phyloP scores from a whole-genome alignment of 2,113 vertebrate species.

The Probosciger aterrimus region DNA sequence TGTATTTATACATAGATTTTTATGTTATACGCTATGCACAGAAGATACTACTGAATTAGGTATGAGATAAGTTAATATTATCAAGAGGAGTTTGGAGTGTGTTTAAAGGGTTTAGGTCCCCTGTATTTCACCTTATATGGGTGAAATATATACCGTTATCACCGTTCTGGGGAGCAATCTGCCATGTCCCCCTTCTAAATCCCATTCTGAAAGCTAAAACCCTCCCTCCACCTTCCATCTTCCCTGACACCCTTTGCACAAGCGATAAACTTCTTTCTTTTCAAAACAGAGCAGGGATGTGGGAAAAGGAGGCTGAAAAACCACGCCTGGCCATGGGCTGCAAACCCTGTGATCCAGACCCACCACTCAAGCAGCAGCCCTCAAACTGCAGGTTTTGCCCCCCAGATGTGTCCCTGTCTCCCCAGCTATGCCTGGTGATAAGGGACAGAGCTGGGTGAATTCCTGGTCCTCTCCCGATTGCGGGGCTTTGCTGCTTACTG shows the following conservation, averaged over 20 bases:
- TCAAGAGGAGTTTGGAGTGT: not conserved
- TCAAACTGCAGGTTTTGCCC: accelerated
- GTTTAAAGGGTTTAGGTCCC: not conserved
- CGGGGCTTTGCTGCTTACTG: not conserved
- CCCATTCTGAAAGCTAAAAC: not conserved
- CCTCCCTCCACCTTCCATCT: not conserved
- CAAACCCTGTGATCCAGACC: not conserved
- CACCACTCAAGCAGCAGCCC: not conserved
- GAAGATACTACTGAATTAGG: not conserved
- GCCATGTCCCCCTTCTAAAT: not conserved
- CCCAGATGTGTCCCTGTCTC: not conserved
- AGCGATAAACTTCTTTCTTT: not conserved
- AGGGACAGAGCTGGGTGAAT: not conserved
- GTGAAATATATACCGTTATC: not conserved
- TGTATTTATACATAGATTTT: not conserved
- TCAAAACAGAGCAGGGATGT: not conserved
- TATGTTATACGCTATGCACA: accelerated
- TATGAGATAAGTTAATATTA: not conserved
- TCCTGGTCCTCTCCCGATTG: not conserved
- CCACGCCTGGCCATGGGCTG: accelerated
- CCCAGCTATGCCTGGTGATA: not conserved
- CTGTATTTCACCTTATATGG: not conserved
- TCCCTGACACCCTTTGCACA: not conserved
- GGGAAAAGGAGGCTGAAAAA: not conserved
- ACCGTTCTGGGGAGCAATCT: not conserved